A percentile compares a stretch with the other conserved stretches of the same genome.
These are phyloP conservation scores for Scaptomyza cyrtandrae DNA, from an alignment of 2,888 invertebrate species.

Conservation along the genomic window DNA sequence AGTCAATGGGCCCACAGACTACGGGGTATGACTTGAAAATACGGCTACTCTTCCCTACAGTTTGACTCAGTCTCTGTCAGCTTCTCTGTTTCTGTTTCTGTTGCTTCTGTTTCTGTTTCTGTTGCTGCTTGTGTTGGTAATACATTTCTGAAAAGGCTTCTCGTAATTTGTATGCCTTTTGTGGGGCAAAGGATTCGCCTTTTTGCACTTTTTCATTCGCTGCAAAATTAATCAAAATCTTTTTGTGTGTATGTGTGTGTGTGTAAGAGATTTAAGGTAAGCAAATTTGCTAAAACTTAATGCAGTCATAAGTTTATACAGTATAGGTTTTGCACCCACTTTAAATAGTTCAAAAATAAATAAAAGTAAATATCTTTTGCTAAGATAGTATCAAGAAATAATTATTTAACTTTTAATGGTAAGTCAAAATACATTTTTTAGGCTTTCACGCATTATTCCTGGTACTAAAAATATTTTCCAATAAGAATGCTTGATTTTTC, in stretches of 20 bases:
- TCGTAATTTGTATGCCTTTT: conserved; percentile 77
- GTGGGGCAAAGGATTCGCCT: conserved; percentile 63
- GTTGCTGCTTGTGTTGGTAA: conserved; percentile 42
- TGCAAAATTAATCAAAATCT: conserved; percentile 76
- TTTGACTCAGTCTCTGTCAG: background rate
- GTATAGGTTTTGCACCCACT: background rate
- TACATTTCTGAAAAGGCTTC: conserved; percentile 70
- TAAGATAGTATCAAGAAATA: too few species aligned
- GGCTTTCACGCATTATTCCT: too few species aligned
- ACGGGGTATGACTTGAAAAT: conserved; percentile 42
- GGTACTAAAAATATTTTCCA: too few species aligned
- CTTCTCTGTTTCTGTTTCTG: conserved; percentile 6
- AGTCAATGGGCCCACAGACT: conserved; percentile 32
- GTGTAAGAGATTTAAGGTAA: conserved; percentile 73
- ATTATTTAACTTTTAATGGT: too few species aligned
- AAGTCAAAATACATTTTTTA: too few species aligned
- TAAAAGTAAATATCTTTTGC: too few species aligned
- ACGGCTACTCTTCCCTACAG: conserved; percentile 19
- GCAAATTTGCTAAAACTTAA: conserved; percentile 35
- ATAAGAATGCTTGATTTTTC: too few species aligned
- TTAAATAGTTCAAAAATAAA: background rate
- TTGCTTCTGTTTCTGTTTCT: background rate
- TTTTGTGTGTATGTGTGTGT: conserved; percentile 7
- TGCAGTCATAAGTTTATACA: background rate
- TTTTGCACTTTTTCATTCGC: conserved; percentile 58